A percentile compares a stretch with the other conserved stretches of the same genome.
phyloP scores from a whole-genome alignment of 2,888 invertebrate genomes.

The Drosophila conformis region DNA sequence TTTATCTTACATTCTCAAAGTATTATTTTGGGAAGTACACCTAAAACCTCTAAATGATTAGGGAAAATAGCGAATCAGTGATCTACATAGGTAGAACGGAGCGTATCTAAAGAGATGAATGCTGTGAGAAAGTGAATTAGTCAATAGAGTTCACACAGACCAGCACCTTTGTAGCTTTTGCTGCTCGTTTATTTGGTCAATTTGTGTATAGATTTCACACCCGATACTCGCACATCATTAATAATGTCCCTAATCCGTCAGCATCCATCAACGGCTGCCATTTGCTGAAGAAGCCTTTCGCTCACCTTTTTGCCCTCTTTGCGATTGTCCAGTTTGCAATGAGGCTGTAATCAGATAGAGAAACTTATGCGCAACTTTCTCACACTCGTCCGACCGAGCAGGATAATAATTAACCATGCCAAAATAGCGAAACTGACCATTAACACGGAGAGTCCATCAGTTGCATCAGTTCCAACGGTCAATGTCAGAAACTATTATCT shows the following conservation, averaged over 20 bases:
- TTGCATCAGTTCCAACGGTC: slow-evolving; percentile 59
- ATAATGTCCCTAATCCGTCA: slow-evolving; percentile 82
- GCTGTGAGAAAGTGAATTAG: slow-evolving; percentile 25
- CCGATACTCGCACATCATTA: slow-evolving; percentile 72
- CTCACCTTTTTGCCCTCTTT: slow-evolving; percentile 46
- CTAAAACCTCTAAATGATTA: neutral
- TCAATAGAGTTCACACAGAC: slow-evolving; percentile 31
- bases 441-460: slow-evolving; percentile 58
- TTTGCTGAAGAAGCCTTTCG: slow-evolving; percentile 48
- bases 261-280: slow-evolving; percentile 62
- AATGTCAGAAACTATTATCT: slow-evolving; percentile 82
- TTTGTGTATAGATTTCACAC: slow-evolving; percentile 57
- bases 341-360: slow-evolving; percentile 26
- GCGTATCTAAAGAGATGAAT: slow-evolving; percentile 1
- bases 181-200: slow-evolving; percentile 59
- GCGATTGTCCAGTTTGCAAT: slow-evolving; percentile 36
- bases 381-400: slow-evolving; percentile 65
- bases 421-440: slow-evolving; percentile 83
- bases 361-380: slow-evolving; percentile 76
- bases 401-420: slow-evolving; percentile 83
- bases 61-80: too few species aligned
- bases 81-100: neutral
- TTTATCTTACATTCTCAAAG: neutral
- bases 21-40: neutral
- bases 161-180: slow-evolving; percentile 44